Base-by-base conservation (phyloP, 2,888 invertebrate genomes). In the Podabrus alpinus region DNA sequence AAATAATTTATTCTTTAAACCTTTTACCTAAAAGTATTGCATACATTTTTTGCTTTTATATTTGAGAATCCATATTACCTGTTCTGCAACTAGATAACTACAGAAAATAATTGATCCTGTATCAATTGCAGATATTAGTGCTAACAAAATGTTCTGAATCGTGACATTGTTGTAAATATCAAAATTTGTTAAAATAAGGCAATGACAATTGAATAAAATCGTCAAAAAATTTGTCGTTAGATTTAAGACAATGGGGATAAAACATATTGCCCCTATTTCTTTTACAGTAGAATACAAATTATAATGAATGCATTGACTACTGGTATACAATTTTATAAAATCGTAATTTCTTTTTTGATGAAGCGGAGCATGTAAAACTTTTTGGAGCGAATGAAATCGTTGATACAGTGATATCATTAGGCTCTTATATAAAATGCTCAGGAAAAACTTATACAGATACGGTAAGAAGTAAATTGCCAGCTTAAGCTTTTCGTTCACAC, bases 81-180 rank as follows among this genome's bases (percentile, higher is more conserved):
- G n/a, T 7, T 45, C 7, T 2, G n/a, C 45, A 45, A n/a, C 45
- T 7, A 45, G 0, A n/a, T n/a, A n/a, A 7, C 45, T n/a, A n/a
- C 7, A n/a, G 9, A 5, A 45, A n/a, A 45, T 45, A 45, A 5
- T 45, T 45, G n/a, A 45, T 2, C 5, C n/a, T n/a, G 45, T n/a
- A 7, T 45, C 45, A 9, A 45, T 7, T 4, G 5, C 0, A 45
- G n/a, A 7, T 45, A 1, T 7, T n/a, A n/a, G 1, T 2, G 7
- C 0, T 45, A 7, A 7, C 2, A 0, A 4, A 7, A n/a, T n/a
- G 2, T n/a, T n/a, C 0, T 0, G 1, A n/a, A 45, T 9, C 2
- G 7, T 45, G 7, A n/a, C 0, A 4, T 0, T 0, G 2, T n/a
- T 5, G n/a, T 45, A 45, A 45, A 45, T n/a, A 45, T 45, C 1